phyloP scores from a whole-genome alignment of 2,888 invertebrate species.

The Chrysolina haemoptera region DNA sequence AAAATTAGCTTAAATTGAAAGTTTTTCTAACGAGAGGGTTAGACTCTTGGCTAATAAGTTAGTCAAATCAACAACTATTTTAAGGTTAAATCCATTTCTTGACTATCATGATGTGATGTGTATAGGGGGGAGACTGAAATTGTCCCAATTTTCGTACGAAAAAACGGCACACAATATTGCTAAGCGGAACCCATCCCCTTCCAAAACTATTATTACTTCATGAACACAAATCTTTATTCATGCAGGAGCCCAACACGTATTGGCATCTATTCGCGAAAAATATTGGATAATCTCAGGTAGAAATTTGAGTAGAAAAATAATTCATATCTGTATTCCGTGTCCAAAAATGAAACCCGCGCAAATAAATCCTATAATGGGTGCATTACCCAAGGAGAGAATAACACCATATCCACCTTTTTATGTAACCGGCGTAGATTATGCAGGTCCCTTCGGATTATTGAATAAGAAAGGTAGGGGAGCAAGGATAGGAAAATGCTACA shows the following conservation, averaged over 20 bases:
- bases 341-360: neutral
- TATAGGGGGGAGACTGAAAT: slow-evolving; percentile 1
- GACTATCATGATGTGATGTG: neutral
- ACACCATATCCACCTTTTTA: slow-evolving; percentile 31
- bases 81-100: slow-evolving; percentile 13
- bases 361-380: slow-evolving; percentile 24
- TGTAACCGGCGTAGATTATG: slow-evolving; percentile 40
- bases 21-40: neutral
- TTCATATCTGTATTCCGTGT: slow-evolving; percentile 19
- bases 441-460: slow-evolving; percentile 41
- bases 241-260: neutral
- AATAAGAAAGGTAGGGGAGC: slow-evolving; percentile 26
- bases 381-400: slow-evolving; percentile 34
- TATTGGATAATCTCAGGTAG: neutral
- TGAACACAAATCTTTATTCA: slow-evolving; percentile 15
- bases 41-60: too few relatives aligned
- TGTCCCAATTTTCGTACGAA: neutral
- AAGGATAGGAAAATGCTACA: slow-evolving; percentile 37
- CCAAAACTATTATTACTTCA: slow-evolving; percentile 12
- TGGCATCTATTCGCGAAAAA: neutral
- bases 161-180: slow-evolving; percentile 8
- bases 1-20: neutral
- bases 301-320: neutral
- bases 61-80: neutral
- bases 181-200: neutral